Conservation (phyloP, 2,888 invertebrate species). For the Drosophila fungiperda region DNA sequence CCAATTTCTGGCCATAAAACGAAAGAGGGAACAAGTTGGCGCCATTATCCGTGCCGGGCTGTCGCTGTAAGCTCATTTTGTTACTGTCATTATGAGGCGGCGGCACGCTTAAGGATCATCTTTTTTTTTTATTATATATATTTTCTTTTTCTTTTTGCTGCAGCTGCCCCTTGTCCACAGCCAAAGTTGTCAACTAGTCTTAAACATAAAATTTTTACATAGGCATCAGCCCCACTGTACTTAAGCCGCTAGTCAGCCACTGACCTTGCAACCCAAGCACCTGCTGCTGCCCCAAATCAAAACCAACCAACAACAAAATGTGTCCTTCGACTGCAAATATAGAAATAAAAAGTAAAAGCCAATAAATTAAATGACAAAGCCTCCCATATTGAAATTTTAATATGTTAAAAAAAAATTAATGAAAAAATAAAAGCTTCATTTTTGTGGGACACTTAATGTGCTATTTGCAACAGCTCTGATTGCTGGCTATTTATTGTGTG, state of each 20-base stretch:
- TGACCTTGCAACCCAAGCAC: constrained; percentile 49
- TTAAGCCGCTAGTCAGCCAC: constrained; percentile 39
- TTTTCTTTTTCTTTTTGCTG: constrained; percentile 25
- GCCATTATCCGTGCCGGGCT: constrained; percentile 54
- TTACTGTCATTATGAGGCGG: constrained; percentile 81
- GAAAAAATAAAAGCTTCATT: constrained; percentile 25
- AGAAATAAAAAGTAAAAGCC: constrained; percentile 49
- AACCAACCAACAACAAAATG: background rate
- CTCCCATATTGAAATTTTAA: constrained; percentile 30
- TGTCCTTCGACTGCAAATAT: background rate
- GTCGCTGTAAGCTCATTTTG: constrained; percentile 84
- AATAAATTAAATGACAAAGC: constrained; percentile 76
- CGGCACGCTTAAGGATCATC: constrained; percentile 31
- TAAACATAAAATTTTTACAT: constrained; percentile 57
- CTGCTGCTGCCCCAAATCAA: constrained; percentile 24
- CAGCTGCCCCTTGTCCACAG: constrained; percentile 61
- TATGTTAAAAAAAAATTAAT: background rate
- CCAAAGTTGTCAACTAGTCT: constrained; percentile 57
- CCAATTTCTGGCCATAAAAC: constrained; percentile 77
- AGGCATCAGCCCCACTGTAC: constrained; percentile 31
- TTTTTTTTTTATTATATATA: constrained; percentile 6
- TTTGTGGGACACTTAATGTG: constrained; percentile 26
- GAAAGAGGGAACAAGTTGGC: constrained; percentile 73
- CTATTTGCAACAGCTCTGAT: constrained; percentile 17
- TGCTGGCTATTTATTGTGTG: constrained; percentile 61